These are phyloP conservation scores for Rutilus rutilus DNA, from an alignment of 2,113 vertebrate genomes.

Conservation along the genomic window DNA sequence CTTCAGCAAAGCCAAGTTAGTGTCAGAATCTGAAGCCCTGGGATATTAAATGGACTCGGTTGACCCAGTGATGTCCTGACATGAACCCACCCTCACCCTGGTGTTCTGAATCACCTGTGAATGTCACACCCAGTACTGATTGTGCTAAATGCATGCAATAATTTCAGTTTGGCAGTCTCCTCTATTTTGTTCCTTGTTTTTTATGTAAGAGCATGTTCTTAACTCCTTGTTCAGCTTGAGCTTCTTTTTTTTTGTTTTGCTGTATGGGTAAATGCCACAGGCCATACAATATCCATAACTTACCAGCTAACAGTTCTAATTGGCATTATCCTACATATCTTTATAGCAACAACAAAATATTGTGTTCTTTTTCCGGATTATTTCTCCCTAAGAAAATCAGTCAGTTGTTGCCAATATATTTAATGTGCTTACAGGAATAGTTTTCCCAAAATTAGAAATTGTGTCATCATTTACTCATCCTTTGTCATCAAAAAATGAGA, in stretches of 20 bases:
- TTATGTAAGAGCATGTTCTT: constrained; percentile 29
- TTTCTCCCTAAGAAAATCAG: neutral
- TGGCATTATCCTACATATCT: neutral
- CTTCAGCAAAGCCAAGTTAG: constrained; percentile 84
- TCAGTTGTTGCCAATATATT: neutral
- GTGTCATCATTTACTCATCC: neutral
- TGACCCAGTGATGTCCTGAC: constrained; percentile 44
- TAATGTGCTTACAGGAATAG: neutral
- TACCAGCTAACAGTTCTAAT: neutral
- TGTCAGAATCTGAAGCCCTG: constrained; percentile 72
- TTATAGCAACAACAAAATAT: too few relatives aligned
- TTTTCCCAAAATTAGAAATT: neutral
- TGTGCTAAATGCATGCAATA: constrained; percentile 26
- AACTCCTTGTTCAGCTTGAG: neutral
- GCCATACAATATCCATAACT: neutral
- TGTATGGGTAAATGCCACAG: neutral
- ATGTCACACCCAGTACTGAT: constrained; percentile 36
- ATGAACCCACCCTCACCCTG: constrained; percentile 46
- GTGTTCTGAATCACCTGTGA: constrained; percentile 49
- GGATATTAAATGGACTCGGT: constrained; percentile 53
- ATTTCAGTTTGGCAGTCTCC: neutral
- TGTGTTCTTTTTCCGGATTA: too few relatives aligned
- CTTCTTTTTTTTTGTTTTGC: neutral
- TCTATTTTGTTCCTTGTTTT: neutral
- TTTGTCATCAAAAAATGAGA: neutral